Evolutionary conservation across 2,888 invertebrate genomes (phyloP).

Genomic region (Charanyca ferruginea): DNA sequence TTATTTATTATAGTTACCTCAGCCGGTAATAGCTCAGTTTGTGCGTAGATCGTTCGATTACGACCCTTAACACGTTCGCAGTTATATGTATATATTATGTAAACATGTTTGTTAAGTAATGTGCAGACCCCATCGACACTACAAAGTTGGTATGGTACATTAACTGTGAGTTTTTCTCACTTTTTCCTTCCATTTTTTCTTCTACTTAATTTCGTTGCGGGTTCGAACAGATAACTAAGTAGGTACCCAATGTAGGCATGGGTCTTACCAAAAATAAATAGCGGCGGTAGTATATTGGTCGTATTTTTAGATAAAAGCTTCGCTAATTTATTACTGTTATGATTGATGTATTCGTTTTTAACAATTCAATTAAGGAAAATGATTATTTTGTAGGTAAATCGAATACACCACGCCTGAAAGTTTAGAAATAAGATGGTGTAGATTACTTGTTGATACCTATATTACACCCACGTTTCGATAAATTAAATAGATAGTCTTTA

Average conservation of each 20-base stretch:
- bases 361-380: conserved; percentile 1
- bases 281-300: conserved; percentile 11
- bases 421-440: not conserved
- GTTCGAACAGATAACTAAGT: conserved; percentile 35
- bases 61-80: conserved; percentile 36
- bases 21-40: conserved; percentile 42
- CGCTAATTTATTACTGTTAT: conserved; percentile 15
- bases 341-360: not conserved
- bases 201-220: conserved; percentile 39
- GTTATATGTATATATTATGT: conserved; percentile 29
- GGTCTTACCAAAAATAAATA: conserved; percentile 37
- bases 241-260: conserved; percentile 22
- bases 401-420: no score
- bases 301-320: conserved; percentile 26
- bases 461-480: not conserved
- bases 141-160: conserved; percentile 39
- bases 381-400: not conserved
- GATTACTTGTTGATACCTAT: not conserved
- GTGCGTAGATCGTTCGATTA: conserved; percentile 50
- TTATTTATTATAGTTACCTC: conserved; percentile 59
- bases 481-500: conserved; percentile 9
- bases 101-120: conserved; percentile 32
- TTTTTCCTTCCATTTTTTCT: conserved; percentile 35
- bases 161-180: conserved; percentile 20
- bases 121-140: conserved; percentile 26